Evolutionary conservation across 1,140 invertebrate genomes (phyloP).

Genomic region (Drosophila pruinosa): DNA sequence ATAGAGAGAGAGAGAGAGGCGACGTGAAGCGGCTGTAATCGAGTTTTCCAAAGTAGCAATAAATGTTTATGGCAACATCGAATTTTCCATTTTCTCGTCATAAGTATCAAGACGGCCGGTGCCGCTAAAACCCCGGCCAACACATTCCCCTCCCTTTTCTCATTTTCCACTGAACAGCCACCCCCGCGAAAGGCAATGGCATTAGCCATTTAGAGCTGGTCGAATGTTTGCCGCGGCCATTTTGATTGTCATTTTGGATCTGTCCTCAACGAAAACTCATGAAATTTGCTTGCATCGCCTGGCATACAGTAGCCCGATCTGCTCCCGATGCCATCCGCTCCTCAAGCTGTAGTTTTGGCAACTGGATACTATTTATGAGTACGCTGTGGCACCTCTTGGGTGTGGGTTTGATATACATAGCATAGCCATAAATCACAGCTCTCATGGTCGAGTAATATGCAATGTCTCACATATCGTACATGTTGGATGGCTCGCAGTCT

Average conservation of each 20-base stretch:
- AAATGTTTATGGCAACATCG: constrained; percentile 80
- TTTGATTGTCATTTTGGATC: constrained; percentile 51
- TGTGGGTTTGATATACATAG: constrained; percentile 21
- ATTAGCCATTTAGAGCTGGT: constrained; percentile 41
- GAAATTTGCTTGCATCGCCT: constrained; percentile 9
- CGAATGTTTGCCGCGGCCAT: constrained; percentile 40
- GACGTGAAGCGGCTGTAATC: constrained; percentile 60
- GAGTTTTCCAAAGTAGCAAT: constrained; percentile 78
- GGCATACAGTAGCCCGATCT: constrained; percentile 43
- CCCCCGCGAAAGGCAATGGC: neutral
- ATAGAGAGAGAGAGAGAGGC: too few relatives aligned
- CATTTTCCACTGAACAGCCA: neutral
- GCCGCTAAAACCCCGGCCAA: constrained; percentile 24
- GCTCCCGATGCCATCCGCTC: neutral
- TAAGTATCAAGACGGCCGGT: constrained; percentile 79
- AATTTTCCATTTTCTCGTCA: constrained; percentile 80
- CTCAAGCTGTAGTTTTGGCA: neutral
- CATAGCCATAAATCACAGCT: constrained; percentile 50
- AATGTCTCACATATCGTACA: neutral
- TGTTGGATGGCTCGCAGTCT: constrained; percentile 14
- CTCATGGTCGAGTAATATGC: neutral
- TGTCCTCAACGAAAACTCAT: neutral
- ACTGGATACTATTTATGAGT: neutral
- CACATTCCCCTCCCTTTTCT: neutral
- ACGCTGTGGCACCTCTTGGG: neutral